Evolutionary conservation across 2,797 vertebrate species (phyloP).

Genomic region (Pempheris klunzingeri): DNA sequence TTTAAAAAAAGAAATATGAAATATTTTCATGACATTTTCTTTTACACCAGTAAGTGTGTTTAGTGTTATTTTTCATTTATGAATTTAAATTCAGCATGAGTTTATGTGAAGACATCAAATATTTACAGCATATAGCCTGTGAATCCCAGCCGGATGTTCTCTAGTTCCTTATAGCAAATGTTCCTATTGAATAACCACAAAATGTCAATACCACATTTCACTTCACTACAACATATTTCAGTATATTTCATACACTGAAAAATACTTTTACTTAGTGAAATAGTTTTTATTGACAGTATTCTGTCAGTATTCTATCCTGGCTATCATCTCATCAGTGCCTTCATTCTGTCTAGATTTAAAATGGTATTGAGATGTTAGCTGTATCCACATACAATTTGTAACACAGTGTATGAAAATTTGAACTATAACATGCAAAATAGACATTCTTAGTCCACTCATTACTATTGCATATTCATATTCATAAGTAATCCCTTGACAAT

Average conservation of each 20-base stretch:
- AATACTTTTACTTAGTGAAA: slow-evolving; percentile 2
- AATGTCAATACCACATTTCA: slow-evolving; percentile 5
- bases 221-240: not conserved
- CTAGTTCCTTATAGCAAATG: slow-evolving; percentile 5
- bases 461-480: slow-evolving; percentile 2
- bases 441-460: not conserved
- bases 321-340: not conserved
- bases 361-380: not conserved
- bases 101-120: slow-evolving; percentile 51
- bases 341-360: not conserved
- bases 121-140: slow-evolving; percentile 43
- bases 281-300: not conserved
- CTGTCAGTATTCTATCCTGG: no score
- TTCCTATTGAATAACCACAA: slow-evolving; percentile 26
- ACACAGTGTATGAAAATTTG: not conserved
- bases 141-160: slow-evolving; percentile 29
- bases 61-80: slow-evolving; percentile 45
- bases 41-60: not conserved
- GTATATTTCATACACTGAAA: slow-evolving; percentile 3
- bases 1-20: no score
- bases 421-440: not conserved
- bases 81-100: slow-evolving; percentile 37
- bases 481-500: not conserved
- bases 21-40: not conserved
- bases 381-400: not conserved